Conservation (phyloP, 2,888 invertebrate species). For the Xestia xanthographa region DNA sequence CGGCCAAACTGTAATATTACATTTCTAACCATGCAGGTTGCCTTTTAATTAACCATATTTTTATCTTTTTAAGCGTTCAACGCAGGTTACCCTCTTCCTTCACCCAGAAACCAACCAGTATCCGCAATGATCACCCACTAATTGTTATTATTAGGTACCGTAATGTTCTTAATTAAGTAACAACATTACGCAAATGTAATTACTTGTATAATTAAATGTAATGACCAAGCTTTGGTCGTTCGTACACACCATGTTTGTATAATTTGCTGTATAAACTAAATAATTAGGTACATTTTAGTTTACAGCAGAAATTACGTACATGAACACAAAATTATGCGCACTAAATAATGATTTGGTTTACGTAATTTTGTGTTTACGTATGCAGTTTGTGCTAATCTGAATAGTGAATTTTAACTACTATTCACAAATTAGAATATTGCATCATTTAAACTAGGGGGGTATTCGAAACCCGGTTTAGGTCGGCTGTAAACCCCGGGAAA, state of each 20-base stretch:
- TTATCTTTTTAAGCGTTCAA: neutral
- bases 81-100: neutral
- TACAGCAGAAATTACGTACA: conserved; percentile 1
- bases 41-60: neutral
- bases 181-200: conserved; percentile 54
- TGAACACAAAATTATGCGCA: conserved; percentile 32
- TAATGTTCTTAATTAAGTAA: conserved; percentile 50
- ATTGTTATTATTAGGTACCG: conserved; percentile 38
- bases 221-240: conserved; percentile 44
- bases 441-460: too few relatives aligned
- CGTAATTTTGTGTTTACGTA: conserved; percentile 12
- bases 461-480: too few relatives aligned
- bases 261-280: conserved; percentile 46
- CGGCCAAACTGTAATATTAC: too few relatives aligned
- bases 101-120: neutral
- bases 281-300: conserved; percentile 35
- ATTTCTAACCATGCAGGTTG: neutral
- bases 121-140: conserved; percentile 28
- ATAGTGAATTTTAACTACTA: neutral
- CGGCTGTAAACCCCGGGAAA: too few relatives aligned
- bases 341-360: conserved; percentile 29
- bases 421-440: neutral
- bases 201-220: conserved; percentile 57
- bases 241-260: conserved; percentile 46
- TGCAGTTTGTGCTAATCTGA: neutral